Conservation (phyloP, 92 coral and sea anemone genomes). For the Phenganax marumi region DNA sequence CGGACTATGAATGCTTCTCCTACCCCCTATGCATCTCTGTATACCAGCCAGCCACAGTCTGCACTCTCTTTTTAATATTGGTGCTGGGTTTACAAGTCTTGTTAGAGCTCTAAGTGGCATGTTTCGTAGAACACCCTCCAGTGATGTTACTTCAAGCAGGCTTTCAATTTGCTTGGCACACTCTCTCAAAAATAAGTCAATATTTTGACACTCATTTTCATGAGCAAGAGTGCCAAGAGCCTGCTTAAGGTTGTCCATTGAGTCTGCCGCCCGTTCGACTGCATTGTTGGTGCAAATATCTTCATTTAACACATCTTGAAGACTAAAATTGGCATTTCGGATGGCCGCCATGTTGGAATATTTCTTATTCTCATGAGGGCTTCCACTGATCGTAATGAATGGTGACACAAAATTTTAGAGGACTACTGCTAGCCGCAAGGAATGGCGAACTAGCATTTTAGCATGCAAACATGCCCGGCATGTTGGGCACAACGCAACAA, state of each 20-base stretch:
- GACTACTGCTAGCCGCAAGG: background rate
- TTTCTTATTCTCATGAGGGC: background rate
- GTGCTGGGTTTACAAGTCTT: background rate
- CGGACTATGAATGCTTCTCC: constrained; percentile 48
- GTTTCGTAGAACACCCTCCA: background rate
- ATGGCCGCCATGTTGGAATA: no score
- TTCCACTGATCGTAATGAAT: background rate
- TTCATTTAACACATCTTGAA: background rate
- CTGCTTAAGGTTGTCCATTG: background rate
- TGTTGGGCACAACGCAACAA: constrained; percentile 35
- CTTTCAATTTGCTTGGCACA: background rate
- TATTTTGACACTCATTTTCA: background rate
- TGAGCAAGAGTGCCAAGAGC: background rate
- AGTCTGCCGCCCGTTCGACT: background rate
- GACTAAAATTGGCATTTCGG: background rate
- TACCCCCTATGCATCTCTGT: constrained; percentile 34
- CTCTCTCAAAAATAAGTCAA: background rate
- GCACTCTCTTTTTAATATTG: constrained; percentile 20
- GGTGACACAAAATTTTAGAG: background rate
- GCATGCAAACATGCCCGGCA: background rate
- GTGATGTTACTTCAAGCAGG: background rate
- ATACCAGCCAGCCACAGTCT: constrained; percentile 43
- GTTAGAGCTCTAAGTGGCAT: background rate
- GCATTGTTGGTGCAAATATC: background rate
- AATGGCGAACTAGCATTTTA: background rate